Base-by-base conservation (phyloP, 2,113 vertebrate genomes). In the Strigops habroptila region DNA sequence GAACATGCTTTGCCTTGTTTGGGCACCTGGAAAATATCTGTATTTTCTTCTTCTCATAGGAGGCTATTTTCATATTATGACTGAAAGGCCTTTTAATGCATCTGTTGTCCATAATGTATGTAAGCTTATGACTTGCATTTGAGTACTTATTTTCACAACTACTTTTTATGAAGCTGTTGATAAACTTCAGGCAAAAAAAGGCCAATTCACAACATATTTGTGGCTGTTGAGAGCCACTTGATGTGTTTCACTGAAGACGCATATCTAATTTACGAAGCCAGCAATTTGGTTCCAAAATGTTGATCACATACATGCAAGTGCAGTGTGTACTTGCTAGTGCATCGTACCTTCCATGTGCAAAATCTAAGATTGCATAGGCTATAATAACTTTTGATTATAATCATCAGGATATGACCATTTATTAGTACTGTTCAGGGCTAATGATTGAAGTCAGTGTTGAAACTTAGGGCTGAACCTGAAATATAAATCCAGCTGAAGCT, bases 261-360 rank as follows among this genome's bases (percentile, higher is more conserved):
- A 3, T 18, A 59, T 15, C 43, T 82, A 15, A 63, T 75, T 63
- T 37, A 37, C 15, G n/a, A 59, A 78, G 69, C n/a, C n/a, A n/a
- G n/a, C n/a, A n/a, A n/a, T n/a, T n/a, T n/a, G n/a, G n/a, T n/a
- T n/a, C 21, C 23, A 60, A n/a, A 44, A 18, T 12, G 28, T 16
- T 0, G 0, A 24, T n/a, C 33, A 7, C 3, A 10, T 41, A 60
- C 35, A 0, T 43, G 35, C 23, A 39, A 33, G 30, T 13, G 48
- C 52, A 22, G 10, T 11, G 51, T 6, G n/a, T 46, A 43, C 30
- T 49, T 60, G 30, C 33, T 8, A 8, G 28, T 6, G 43, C 84
- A 6, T 44, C 3, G 0, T 25, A 41, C 44, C n/a, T 85, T 15
- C 25, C 3, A 0, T 14, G 41, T 59, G 75, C 52, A 48, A n/a